These are phyloP conservation scores for Delichon dasypus DNA, from an alignment of 2,797 vertebrate genomes.

Conservation along the genomic window DNA sequence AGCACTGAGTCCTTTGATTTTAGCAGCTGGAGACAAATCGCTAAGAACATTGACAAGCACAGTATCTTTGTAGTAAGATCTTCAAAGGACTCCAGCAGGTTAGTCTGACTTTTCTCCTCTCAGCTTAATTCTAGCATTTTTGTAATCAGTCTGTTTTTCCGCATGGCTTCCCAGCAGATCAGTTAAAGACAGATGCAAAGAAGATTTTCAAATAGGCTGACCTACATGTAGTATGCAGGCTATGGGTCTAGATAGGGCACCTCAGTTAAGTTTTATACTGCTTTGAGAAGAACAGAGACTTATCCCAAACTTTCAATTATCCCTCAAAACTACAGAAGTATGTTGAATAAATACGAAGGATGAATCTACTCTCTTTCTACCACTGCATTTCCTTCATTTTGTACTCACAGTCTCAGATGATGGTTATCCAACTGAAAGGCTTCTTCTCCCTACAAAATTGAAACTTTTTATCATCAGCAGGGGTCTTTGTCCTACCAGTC, in stretches of 20 bases:
- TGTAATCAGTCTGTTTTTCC: background rate
- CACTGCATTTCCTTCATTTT: background rate
- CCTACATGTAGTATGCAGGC: background rate
- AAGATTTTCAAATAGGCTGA: background rate
- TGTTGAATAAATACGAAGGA: background rate
- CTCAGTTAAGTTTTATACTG: background rate
- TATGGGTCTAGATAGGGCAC: background rate
- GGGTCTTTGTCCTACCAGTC: background rate
- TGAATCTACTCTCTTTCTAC: background rate
- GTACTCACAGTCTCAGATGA: background rate
- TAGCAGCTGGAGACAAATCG: slow-evolving; percentile 27
- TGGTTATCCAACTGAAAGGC: background rate
- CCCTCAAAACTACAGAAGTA: background rate
- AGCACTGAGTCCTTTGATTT: slow-evolving; percentile 40
- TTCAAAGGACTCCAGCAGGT: slow-evolving; percentile 54
- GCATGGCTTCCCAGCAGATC: background rate
- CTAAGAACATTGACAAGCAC: background rate
- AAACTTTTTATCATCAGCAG: background rate
- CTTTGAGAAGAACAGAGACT: background rate
- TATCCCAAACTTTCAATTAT: background rate
- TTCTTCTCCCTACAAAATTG: background rate
- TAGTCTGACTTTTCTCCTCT: slow-evolving; percentile 6
- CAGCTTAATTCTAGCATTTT: slow-evolving; percentile 14
- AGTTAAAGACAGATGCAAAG: background rate
- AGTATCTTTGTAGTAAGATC: slow-evolving; percentile 17